Conservation (phyloP, 2,113 vertebrate species). For the Hypanus sabinus region DNA sequence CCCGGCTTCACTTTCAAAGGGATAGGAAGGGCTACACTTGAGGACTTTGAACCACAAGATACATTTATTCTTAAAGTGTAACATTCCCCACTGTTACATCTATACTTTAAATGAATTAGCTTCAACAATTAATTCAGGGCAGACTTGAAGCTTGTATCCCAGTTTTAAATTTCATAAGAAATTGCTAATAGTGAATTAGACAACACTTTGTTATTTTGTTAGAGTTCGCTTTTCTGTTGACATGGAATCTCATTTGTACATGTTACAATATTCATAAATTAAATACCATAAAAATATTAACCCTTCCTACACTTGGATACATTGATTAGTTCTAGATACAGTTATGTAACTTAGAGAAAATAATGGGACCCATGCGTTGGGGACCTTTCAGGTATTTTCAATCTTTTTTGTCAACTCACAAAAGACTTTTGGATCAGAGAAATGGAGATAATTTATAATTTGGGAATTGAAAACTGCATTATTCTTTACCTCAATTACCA, state of each 20-base stretch:
- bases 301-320: neutral
- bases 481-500: too few species aligned
- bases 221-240: neutral
- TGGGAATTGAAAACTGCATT: too few species aligned
- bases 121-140: neutral
- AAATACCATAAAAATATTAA: neutral
- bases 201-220: neutral
- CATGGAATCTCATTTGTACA: neutral
- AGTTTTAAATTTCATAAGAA: neutral
- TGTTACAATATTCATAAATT: neutral
- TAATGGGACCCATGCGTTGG: neutral
- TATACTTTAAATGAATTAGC: neutral
- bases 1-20: too few species aligned
- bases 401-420: too few species aligned
- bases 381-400: neutral
- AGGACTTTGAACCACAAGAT: too few species aligned
- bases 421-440: too few species aligned
- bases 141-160: neutral
- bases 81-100: neutral
- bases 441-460: too few species aligned
- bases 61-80: too few species aligned
- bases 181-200: neutral
- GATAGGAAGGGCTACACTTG: too few species aligned
- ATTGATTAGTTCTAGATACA: neutral
- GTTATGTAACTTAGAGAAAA: neutral